Conservation (phyloP, 2,113 vertebrate genomes). For the Phrynosoma blainvillii region DNA sequence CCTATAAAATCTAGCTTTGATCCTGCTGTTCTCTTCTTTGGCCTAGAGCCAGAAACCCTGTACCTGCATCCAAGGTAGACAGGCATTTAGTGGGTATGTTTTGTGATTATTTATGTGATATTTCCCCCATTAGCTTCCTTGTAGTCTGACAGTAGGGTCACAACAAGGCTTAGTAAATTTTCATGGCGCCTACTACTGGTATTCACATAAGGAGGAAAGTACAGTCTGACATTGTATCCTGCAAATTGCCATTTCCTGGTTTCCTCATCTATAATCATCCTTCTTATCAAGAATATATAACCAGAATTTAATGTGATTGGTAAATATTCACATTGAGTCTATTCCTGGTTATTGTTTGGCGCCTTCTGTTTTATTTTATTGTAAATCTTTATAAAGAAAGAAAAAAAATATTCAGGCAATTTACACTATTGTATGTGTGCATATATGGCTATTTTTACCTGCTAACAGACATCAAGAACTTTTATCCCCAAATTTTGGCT, state of each 20-base stretch:
- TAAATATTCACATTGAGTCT: neutral
- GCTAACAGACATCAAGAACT: neutral
- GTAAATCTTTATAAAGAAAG: neutral
- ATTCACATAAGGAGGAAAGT: neutral
- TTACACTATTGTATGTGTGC: neutral
- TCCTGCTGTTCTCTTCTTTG: slow-evolving; percentile 61
- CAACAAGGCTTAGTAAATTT: neutral
- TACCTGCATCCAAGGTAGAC: slow-evolving; percentile 48
- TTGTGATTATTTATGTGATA: slow-evolving; percentile 40
- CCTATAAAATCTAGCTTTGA: slow-evolving; percentile 71
- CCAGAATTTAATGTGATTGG: neutral
- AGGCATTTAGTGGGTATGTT: slow-evolving; percentile 42
- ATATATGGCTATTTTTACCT: neutral
- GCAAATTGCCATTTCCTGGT: neutral
- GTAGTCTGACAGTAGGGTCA: slow-evolving; percentile 33
- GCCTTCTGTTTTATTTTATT: neutral
- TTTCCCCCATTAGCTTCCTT: slow-evolving; percentile 48
- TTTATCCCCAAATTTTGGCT: neutral
- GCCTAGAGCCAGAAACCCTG: slow-evolving; percentile 55
- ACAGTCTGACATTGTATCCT: neutral
- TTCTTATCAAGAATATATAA: neutral
- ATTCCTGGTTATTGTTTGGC: neutral
- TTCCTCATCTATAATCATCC: neutral
- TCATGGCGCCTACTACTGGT: neutral
- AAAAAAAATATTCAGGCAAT: neutral